These are phyloP conservation scores for Gulo gulo DNA, from an alignment of 2,113 vertebrate species.

Conservation along the genomic window DNA sequence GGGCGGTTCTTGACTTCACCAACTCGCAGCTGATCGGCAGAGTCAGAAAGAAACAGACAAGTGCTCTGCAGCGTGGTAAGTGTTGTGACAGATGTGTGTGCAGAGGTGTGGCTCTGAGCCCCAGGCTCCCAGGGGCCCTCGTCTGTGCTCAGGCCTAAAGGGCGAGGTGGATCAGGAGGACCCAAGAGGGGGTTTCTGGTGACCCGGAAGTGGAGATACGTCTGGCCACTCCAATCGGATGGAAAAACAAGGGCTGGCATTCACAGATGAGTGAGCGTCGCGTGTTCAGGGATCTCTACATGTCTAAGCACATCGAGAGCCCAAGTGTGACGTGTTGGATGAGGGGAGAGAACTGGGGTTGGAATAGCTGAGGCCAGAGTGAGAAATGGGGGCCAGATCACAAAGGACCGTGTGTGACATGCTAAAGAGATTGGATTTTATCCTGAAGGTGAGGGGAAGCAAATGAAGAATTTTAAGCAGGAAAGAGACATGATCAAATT, in stretches of 20 bases:
- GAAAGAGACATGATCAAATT: conserved; percentile 59
- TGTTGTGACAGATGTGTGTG: not conserved
- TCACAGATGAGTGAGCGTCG: not conserved
- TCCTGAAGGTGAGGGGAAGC: conserved; percentile 56
- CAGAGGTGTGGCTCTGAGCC: not conserved
- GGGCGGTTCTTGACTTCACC: not conserved
- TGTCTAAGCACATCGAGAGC: not conserved
- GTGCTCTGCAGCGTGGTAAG: not conserved
- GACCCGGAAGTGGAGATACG: not conserved
- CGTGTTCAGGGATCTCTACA: not conserved
- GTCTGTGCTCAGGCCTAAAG: not conserved
- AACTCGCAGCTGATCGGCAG: not conserved
- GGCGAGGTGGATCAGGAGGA: not conserved
- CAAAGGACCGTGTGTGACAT: conserved; percentile 29
- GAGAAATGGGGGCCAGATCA: conserved; percentile 11
- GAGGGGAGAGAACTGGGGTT: not conserved
- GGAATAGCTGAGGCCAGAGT: not conserved
- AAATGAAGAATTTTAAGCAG: conserved; percentile 73
- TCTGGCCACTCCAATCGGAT: not conserved
- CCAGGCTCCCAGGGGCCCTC: not conserved
- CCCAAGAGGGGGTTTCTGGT: fast-evolving
- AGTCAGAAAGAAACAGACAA: not conserved
- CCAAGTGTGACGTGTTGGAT: not conserved
- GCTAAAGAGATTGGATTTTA: conserved; percentile 46
- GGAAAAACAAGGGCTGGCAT: not conserved